Evolutionary conservation across 2,888 invertebrate species (phyloP).

Genomic region (Blastobasis lacticolella): DNA sequence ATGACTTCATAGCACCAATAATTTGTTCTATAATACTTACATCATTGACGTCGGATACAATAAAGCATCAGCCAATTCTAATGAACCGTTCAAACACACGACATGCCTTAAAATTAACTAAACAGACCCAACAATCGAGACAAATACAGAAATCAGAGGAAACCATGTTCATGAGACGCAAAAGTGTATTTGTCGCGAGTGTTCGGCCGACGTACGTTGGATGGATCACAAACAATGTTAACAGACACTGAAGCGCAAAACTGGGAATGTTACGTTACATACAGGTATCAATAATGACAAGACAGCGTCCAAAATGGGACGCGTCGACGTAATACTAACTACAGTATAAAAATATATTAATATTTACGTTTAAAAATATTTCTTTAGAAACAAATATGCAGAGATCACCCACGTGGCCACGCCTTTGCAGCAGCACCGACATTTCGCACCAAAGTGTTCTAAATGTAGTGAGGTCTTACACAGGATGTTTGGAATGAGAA

Average conservation of each 20-base stretch:
- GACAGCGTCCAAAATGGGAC: conserved; percentile 35
- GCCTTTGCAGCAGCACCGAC: conserved; percentile 56
- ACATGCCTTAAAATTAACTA: conserved; percentile 60
- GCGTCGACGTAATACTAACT: conserved; percentile 33
- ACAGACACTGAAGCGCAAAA: conserved; percentile 61
- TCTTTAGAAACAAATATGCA: conserved; percentile 49
- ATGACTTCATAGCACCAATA: conserved; percentile 25
- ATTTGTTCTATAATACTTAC: conserved; percentile 9
- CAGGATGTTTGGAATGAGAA: conserved; percentile 17
- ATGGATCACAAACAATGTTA: conserved; percentile 72
- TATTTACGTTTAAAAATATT: conserved; percentile 42
- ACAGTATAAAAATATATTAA: conserved; percentile 58
- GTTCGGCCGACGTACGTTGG: conserved; percentile 24
- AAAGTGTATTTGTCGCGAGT: not conserved
- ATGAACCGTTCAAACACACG: conserved; percentile 50
- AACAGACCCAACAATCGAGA: not conserved
- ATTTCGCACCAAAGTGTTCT: conserved; percentile 42
- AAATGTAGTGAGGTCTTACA: conserved; percentile 10
- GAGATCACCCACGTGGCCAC: conserved; percentile 59
- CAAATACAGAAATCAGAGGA: not conserved
- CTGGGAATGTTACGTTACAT: conserved; percentile 68
- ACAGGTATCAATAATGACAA: conserved; percentile 69
- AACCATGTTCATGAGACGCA: not conserved
- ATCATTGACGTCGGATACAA: conserved; percentile 16
- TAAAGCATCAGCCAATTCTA: conserved; percentile 44